These are phyloP conservation scores for Bufotes viridis DNA, from an alignment of 2,797 vertebrate species.

Conservation along the genomic window DNA sequence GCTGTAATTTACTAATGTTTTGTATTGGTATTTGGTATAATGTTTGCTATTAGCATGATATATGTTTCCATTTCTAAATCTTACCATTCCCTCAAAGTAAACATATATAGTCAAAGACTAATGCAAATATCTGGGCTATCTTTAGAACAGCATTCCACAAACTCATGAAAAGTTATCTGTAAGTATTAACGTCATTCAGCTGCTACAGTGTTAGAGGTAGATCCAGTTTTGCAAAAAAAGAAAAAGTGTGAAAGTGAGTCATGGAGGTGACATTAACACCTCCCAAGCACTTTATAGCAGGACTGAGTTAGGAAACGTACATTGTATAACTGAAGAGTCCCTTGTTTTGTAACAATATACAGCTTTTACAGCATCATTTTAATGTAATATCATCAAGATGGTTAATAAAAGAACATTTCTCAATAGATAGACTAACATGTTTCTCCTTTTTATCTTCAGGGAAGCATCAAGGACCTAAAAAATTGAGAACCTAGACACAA, in stretches of 20 bases:
- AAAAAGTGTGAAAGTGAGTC: constrained; percentile 16
- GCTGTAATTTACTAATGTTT: no score
- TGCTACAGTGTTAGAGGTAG: constrained; percentile 7
- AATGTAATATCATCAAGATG: no score
- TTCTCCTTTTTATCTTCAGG: no score
- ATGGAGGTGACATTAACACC: constrained; percentile 9
- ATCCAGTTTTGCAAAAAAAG: neutral
- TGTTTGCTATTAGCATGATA: no score
- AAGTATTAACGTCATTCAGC: constrained; percentile 18
- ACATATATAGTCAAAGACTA: no score
- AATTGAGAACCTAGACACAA: no score
- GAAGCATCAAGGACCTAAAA: no score
- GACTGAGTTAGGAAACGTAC: neutral
- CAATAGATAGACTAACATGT: no score
- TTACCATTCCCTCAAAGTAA: neutral
- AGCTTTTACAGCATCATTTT: no score
- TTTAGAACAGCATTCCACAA: constrained; percentile 10
- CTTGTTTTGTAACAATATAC: no score
- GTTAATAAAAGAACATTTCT: no score
- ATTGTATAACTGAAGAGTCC: neutral
- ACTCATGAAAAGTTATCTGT: neutral
- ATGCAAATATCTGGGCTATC: neutral
- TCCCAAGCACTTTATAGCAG: neutral
- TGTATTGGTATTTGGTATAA: no score
- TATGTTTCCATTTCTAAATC: neutral